Evolutionary conservation across 2,888 invertebrate genomes (phyloP).

Genomic region (Thymelicus acteon): DNA sequence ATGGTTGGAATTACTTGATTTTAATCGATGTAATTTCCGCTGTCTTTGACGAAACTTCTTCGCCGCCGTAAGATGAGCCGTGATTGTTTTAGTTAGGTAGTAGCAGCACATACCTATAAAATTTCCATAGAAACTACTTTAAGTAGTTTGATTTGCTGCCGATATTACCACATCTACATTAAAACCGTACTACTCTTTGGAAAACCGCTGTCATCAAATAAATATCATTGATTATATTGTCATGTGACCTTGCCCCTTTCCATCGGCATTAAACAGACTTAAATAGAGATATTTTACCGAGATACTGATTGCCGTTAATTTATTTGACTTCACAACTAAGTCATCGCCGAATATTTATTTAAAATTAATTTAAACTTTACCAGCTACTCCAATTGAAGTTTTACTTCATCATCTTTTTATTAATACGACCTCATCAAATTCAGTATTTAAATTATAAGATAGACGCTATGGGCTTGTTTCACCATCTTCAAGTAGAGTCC

Average conservation of each 20-base stretch:
- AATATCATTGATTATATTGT: not conserved
- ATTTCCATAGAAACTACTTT: constrained; percentile 31
- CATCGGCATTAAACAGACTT: not conserved
- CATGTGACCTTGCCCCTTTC: not conserved
- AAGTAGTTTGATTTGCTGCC: constrained; percentile 23
- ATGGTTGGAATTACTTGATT: constrained; percentile 39
- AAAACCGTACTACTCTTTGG: not conserved
- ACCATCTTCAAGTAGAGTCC: too few relatives aligned
- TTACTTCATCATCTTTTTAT: not conserved
- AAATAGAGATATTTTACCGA: not conserved
- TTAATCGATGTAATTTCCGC: constrained; percentile 44
- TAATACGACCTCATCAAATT: not conserved
- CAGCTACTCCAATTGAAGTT: not conserved
- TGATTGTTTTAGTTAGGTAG: constrained; percentile 25
- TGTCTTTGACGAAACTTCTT: constrained; percentile 28
- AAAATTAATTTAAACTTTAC: not conserved
- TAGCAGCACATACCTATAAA: not conserved
- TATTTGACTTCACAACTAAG: not conserved
- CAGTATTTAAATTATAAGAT: not conserved
- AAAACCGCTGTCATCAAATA: not conserved
- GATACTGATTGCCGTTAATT: not conserved
- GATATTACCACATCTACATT: constrained; percentile 20
- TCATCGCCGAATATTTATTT: not conserved
- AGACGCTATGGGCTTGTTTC: too few relatives aligned
- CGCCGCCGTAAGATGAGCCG: constrained; percentile 16